Evolutionary conservation across 1,140 invertebrate genomes (phyloP), one percentile per base, ranked within the genome.

Genomic region (Orius insidiosus): DNA sequence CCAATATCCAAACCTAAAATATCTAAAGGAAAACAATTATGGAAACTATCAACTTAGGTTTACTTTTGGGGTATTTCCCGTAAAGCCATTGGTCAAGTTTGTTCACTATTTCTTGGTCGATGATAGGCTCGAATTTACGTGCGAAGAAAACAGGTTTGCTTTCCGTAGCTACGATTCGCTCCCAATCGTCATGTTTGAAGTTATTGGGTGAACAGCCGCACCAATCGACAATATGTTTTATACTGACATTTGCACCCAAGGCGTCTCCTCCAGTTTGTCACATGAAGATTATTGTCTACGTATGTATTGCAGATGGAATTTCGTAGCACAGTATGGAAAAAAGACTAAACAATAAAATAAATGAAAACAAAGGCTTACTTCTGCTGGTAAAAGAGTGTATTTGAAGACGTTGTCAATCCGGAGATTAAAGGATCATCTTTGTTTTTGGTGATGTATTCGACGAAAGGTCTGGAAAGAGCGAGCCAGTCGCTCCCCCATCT

Each of bases 401-500:
- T 79, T 72, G 62, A 90, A 97, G 31, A 94, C 67, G 14, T 70
- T 68, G 81, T 65, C 8, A 97, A 67, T 1, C 86, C 84, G 37
- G 61, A 56, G 1, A 96, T 60, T 11, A 96, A 62, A 10, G 70
- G 59, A 62, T 88, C 78, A 13, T 66, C 63, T 47, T 63, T 49
- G 34, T 68, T 52, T 44, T 64, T 58, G 18, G 78, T 69, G 1
- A 96, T 70, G 58, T 92, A 97, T 24, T 76, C 59, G 1, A 92
- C 84, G 63, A 98, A 96, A 11, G 78, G 67, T n/a, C 85, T 70
- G 49, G 86, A 85, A 6, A 99, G 62, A 3, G 83, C 86, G 32
- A 98, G 73, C 95, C 95, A 99, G 62, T 99, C 95, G 63, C 90
- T 96, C 95, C 95, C 1, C 95, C 95, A 61, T 98, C 93, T 5